These are phyloP conservation scores for Dilophus febrilis DNA, from an alignment of 2,888 invertebrate species.

Conservation along the genomic window DNA sequence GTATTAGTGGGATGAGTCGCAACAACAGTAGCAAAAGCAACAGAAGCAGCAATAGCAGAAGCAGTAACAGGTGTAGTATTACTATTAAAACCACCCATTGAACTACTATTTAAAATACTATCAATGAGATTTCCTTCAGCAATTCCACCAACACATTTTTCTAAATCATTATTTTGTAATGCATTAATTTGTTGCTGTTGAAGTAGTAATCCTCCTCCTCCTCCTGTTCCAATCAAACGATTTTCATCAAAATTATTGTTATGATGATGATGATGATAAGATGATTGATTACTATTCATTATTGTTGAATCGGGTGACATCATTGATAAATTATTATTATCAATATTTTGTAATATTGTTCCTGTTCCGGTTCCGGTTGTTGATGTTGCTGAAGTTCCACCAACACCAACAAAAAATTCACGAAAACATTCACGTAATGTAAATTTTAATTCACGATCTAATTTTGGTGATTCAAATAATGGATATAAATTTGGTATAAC, in stretches of 20 bases:
- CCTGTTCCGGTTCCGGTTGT: neutral
- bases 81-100: no score
- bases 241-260: no score
- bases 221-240: no score
- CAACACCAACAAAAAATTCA: constrained; percentile 42
- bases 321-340: neutral
- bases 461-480: constrained; percentile 36
- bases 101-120: no score
- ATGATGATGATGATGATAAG: neutral
- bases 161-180: no score
- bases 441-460: constrained; percentile 45
- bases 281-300: neutral
- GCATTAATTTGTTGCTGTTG: no score
- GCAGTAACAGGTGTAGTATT: no score
- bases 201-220: no score
- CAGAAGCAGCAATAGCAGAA: no score
- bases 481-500: constrained; percentile 45
- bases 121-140: no score
- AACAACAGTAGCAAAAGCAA: neutral
- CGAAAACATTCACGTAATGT: constrained; percentile 82
- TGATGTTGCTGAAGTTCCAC: neutral
- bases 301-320: neutral
- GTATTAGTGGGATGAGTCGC: no score
- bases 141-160: no score
- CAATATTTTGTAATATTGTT: neutral